Percentiles rank a stretch among this genome's conserved stretches.
Evolutionary conservation across 1,140 invertebrate genomes (phyloP).

Genomic region (Tyrophagus putrescentiae): DNA sequence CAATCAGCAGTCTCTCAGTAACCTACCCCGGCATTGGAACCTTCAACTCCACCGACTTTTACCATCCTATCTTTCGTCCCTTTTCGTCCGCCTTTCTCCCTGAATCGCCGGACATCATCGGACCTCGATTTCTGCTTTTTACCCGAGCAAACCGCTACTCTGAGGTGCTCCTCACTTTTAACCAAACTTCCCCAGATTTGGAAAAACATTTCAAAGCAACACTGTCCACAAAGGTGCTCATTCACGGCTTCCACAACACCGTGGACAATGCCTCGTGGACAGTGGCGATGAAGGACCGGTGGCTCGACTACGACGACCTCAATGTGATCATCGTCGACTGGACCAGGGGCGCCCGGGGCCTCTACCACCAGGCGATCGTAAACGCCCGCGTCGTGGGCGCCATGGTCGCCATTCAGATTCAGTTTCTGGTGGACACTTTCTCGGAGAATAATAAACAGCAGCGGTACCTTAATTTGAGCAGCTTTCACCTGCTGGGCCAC

Average conservation of each 20-base stretch:
- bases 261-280: background rate
- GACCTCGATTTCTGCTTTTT: no score
- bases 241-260: constrained; percentile 20
- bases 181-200: no score
- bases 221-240: constrained; percentile 20
- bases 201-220: background rate
- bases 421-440: constrained; percentile 33
- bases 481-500: constrained; percentile 17
- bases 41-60: no score
- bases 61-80: no score
- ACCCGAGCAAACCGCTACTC: no score
- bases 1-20: no score
- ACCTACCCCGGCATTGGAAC: no score
- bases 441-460: background rate
- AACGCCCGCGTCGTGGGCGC: constrained; percentile 68
- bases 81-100: no score
- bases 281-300: background rate
- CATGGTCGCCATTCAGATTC: constrained; percentile 54
- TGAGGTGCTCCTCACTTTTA: no score
- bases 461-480: background rate
- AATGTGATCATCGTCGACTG: constrained; percentile 8
- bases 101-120: no score
- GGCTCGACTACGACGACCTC: background rate
- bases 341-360: background rate
- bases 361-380: constrained; percentile 57